These are phyloP conservation scores for Miopithecus talapoin DNA, from an alignment of 2,797 vertebrate species.

Conservation along the genomic window DNA sequence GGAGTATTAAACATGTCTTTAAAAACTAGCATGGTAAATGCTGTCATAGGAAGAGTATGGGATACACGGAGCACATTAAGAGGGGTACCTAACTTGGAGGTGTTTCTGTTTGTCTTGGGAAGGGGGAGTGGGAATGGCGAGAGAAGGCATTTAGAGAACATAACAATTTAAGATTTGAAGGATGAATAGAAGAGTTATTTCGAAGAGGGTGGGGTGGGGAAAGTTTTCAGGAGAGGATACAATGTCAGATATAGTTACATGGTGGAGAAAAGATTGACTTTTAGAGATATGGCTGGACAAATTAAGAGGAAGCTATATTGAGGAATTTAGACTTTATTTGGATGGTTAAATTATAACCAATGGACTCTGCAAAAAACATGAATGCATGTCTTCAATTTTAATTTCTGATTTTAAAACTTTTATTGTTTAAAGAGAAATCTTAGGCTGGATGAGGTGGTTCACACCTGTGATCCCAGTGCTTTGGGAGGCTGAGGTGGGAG, in stretches of 20 bases:
- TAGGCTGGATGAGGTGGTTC: neutral
- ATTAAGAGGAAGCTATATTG: neutral
- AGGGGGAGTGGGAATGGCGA: neutral
- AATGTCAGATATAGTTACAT: neutral
- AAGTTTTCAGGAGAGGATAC: neutral
- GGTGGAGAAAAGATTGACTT: neutral
- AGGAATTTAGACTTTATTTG: neutral
- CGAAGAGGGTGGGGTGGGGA: neutral
- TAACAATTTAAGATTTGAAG: neutral
- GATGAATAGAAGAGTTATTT: neutral
- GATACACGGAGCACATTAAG: fast-evolving
- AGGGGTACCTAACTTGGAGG: neutral
- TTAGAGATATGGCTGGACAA: neutral
- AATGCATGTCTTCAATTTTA: neutral
- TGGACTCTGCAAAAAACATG: neutral
- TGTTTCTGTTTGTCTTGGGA: neutral
- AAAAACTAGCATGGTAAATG: neutral
- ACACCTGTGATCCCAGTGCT: neutral
- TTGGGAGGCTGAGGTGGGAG: neutral
- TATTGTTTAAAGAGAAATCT: neutral
- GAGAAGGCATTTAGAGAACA: neutral
- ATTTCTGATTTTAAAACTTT: neutral
- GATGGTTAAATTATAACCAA: neutral
- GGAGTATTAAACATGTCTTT: neutral
- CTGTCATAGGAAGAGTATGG: neutral